Conservation (phyloP, 2,113 vertebrate genomes). For the Zosterops pallidus region DNA sequence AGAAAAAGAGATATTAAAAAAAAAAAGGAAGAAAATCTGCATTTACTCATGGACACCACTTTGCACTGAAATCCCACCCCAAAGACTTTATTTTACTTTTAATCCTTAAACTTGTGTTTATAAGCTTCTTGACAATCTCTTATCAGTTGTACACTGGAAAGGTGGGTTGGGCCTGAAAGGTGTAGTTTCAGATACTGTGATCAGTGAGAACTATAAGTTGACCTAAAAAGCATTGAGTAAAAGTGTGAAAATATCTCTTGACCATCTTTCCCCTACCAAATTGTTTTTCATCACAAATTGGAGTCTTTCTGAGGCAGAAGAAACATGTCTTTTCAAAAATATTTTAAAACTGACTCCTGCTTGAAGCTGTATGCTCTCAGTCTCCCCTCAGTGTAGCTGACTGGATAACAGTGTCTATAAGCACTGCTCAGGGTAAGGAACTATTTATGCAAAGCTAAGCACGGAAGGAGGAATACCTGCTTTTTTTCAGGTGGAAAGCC, state of each 20-base stretch:
- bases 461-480: constrained; percentile 27
- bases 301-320: background rate
- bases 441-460: constrained; percentile 56
- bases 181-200: background rate
- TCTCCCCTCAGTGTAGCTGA: background rate
- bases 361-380: background rate
- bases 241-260: background rate
- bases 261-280: background rate
- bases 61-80: background rate
- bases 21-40: background rate
- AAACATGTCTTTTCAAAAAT: background rate
- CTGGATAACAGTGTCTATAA: background rate
- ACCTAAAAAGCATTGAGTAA: background rate
- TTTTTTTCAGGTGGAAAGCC: constrained; percentile 54
- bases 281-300: background rate
- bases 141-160: background rate
- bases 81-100: background rate
- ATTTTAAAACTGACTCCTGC: background rate
- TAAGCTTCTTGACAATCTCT: constrained; percentile 9
- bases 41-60: background rate
- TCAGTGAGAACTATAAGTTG: background rate
- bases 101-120: background rate
- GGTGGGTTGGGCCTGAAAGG: background rate
- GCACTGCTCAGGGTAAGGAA: constrained; percentile 16
- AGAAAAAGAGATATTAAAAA: background rate